phyloP scores from a whole-genome alignment of 2,113 vertebrate species.

The Erythrolamprus reginae region DNA sequence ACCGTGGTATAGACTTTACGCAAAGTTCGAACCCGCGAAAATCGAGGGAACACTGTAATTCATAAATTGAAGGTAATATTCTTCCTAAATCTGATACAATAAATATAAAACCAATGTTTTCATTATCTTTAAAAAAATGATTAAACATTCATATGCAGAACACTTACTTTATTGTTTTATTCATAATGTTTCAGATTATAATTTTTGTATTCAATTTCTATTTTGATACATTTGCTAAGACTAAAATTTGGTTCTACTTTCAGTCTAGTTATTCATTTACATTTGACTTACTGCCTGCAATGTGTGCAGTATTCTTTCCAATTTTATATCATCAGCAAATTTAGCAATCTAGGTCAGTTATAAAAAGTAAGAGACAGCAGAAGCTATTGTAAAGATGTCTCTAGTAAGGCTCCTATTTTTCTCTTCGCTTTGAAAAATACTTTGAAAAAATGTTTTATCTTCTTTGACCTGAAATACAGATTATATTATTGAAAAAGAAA shows the following conservation, averaged over 20 bases:
- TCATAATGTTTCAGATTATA: conserved; percentile 8
- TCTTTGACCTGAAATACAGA: background rate
- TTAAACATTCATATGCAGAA: conserved; percentile 17
- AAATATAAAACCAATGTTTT: conserved; percentile 22
- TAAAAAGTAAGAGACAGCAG: conserved; percentile 40
- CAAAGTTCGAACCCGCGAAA: too few species aligned
- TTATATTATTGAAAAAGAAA: background rate
- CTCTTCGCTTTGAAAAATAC: background rate
- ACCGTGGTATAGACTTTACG: too few species aligned
- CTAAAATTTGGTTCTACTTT: conserved; percentile 48
- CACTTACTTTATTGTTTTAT: background rate
- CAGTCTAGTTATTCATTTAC: conserved; percentile 56
- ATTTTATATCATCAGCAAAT: conserved; percentile 46
- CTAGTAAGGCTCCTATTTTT: conserved; percentile 14
- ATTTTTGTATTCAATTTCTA: conserved; percentile 26
- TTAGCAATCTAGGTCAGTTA: conserved; percentile 33
- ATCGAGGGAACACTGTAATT: too few species aligned
- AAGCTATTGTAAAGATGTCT: conserved; percentile 39
- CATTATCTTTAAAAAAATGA: background rate
- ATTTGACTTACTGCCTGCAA: conserved; percentile 40
- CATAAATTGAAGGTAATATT: background rate
- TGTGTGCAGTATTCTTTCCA: conserved; percentile 25
- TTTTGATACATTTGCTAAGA: conserved; percentile 41
- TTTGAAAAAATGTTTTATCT: conserved; percentile 1
- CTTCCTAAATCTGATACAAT: background rate